phyloP scores from a whole-genome alignment of 2,797 vertebrate genomes.

The Morelia viridis region DNA sequence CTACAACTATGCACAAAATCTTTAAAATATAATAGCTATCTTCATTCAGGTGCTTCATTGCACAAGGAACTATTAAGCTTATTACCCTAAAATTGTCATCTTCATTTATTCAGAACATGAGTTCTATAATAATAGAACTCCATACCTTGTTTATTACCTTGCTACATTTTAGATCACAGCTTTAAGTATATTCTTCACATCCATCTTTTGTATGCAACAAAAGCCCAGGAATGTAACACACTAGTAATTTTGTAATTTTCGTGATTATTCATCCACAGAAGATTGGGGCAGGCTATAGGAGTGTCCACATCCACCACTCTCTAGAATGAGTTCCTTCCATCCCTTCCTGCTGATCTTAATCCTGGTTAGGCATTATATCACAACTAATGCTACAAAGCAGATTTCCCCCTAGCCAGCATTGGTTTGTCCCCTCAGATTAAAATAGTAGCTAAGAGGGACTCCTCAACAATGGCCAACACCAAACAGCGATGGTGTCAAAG shows the following conservation, averaged over 20 bases:
- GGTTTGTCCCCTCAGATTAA: not conserved
- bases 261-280: not conserved
- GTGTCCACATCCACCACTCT: no score
- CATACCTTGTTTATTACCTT: not conserved
- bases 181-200: not conserved
- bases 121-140: not conserved
- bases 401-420: not conserved
- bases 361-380: not conserved
- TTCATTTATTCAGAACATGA: not conserved
- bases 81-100: not conserved
- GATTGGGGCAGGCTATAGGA: not conserved
- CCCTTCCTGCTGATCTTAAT: not conserved
- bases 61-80: not conserved
- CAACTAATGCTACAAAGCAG: not conserved
- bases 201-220: not conserved
- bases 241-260: not conserved
- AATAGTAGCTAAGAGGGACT: not conserved
- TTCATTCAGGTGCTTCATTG: not conserved
- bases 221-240: not conserved
- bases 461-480: not conserved
- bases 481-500: not conserved
- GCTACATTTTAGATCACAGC: not conserved
- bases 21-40: not conserved
- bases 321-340: not conserved
- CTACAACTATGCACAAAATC: not conserved